Evolutionary conservation across 1,140 invertebrate genomes (phyloP).

Genomic region (Psix sp.): DNA sequence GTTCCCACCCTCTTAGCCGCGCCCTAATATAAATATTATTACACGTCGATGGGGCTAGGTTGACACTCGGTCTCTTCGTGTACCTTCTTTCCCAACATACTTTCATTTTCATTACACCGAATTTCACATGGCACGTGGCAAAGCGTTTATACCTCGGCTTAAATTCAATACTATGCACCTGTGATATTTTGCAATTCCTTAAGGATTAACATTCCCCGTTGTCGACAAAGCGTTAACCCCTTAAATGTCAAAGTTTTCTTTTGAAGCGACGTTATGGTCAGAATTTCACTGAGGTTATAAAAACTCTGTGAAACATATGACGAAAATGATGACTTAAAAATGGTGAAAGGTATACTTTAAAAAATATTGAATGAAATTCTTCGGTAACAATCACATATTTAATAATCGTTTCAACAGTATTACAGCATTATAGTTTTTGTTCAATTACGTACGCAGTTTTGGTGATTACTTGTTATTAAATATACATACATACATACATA

Average conservation of each 20-base stretch:
- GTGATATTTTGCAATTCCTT: slow-evolving; percentile 34
- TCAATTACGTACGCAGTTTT: slow-evolving; percentile 71
- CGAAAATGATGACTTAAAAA: too few relatives aligned
- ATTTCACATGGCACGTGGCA: slow-evolving; percentile 65
- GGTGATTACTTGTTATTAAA: slow-evolving; percentile 69
- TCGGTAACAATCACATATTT: slow-evolving; percentile 78
- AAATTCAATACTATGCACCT: slow-evolving; percentile 44
- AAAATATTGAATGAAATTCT: slow-evolving; percentile 60
- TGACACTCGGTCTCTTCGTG: slow-evolving; percentile 67
- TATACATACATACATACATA: slow-evolving; percentile 74
- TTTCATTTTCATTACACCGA: slow-evolving; percentile 70
- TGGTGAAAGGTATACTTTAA: slow-evolving; percentile 3
- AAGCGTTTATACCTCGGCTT: slow-evolving; percentile 49
- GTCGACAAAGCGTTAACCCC: slow-evolving; percentile 20
- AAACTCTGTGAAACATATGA: too few relatives aligned
- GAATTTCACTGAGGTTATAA: too few relatives aligned
- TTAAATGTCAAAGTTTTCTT: too few relatives aligned
- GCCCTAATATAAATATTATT: slow-evolving; percentile 78
- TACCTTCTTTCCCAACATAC: slow-evolving; percentile 55
- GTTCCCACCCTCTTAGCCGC: slow-evolving; percentile 66
- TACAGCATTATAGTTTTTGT: slow-evolving; percentile 72
- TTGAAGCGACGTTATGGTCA: too few relatives aligned
- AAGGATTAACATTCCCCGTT: slow-evolving; percentile 31
- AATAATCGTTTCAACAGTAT: slow-evolving; percentile 77
- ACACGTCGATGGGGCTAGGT: slow-evolving; percentile 77